Base-by-base conservation (phyloP, 2,797 vertebrate genomes). In the Gastrophryne carolinensis region DNA sequence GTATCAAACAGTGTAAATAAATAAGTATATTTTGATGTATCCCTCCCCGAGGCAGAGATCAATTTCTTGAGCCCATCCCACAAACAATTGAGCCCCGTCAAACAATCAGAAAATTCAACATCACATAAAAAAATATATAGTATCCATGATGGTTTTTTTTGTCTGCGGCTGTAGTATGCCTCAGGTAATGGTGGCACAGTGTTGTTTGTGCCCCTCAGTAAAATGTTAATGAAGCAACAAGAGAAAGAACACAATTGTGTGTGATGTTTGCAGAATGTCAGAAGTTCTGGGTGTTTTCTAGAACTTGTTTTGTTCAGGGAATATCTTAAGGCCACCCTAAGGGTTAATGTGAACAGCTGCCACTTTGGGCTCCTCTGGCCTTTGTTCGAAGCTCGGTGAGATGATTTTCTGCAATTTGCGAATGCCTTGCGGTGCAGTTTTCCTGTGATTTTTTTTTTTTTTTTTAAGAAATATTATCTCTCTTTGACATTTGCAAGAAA, bases 401-500 rank as follows among this genome's bases (percentile, higher is more conserved):
- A 12, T 71, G 13, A 35, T 52, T 50, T 61, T 49, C 21, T 47
- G 15, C 32, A 39, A 53, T 27, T 50, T 56, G n/a, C 41, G 23
- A 11, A 49, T 32, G 15, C 6, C 56, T 72, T 34, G 24, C 17
- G 5, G 47, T 34, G n/a, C 30, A 27, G 7, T 29, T 54, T 52
- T 63, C 3, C 21, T 53, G n/a, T 50, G 5, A 27, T 26, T 24
- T 63, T 52, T 53, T 24, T 34, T 10, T 58, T 61, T 39, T 23
- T 57, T n/a, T 44, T 27, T 30, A n/a, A 15, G 27, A 44, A 63
- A 53, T 1, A 26, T 21, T 11, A 66, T 67, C 47, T 52, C 53
- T 54, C 24, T 39, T 3, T 73, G 49, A 41, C 58, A 72, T 54
- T 73, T 54, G 35, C 10, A 41, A n/a, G 26, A 39, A 39, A 52